Evolutionary conservation across 2,113 vertebrate genomes (phyloP), one percentile per base, ranked within the genome.

Genomic region (Caretta caretta): DNA sequence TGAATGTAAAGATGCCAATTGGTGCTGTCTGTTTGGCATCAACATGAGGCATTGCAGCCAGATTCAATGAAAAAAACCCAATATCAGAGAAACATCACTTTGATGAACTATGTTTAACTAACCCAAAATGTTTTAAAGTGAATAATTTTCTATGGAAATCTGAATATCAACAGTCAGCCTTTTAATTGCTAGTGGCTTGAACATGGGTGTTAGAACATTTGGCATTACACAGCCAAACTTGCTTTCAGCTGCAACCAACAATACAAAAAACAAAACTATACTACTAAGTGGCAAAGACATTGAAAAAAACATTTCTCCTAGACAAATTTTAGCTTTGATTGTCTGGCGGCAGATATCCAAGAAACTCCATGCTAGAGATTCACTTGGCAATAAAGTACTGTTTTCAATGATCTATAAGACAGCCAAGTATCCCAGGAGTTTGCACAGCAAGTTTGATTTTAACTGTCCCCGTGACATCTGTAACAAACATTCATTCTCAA

Each of bases 401-500:
- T 42, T 42, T 42, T 42, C 42, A 42, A 42, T 42, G 5, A 42
- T 42, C 42, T 42, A 42, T 42, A 5, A 42, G 38, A 42, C 38
- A 42, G 84, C 84, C 87, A 76, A 80, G 81, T 91, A 90, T 93
- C 92, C 82, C 96, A 96, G 86, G 90, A 91, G 92, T 92, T 59
- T 80, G 10, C 57, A 88, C 48, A 94, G 72, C 62, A 27, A 51
- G 24, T 93, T 96, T 97, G 88, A 90, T 96, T 97, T 96, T 80
- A 96, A 95, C 80, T 91, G 53, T 92, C 96, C 86, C 96, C 27
- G 85, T 96, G 89, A 86, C 72, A 93, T 82, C 89, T 81, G 48
- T 24, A 89, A 97, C 90, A 97, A 97, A 96, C 91, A 95, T 83
- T 96, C 78, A 83, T 96, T 97, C 96, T 94, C 81, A 88, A 78